Percentiles rank a stretch among this genome's conserved stretches.
Evolutionary conservation across 1,140 invertebrate genomes (phyloP).

Genomic region (Berghia stephanieae): DNA sequence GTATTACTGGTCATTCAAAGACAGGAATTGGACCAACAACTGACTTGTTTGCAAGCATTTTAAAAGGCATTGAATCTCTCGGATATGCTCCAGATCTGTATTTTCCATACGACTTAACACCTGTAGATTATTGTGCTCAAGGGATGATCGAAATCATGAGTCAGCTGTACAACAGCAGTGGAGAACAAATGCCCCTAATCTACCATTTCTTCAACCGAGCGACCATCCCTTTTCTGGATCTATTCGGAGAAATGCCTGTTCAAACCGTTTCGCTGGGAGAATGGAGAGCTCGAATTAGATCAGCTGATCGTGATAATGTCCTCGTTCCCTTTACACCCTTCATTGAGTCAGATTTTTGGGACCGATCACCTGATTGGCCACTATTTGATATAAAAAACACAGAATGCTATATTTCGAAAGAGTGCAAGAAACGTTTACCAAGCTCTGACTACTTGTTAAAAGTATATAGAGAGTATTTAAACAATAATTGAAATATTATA

Average conservation of each 20-base stretch:
- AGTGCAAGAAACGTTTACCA: too few relatives aligned
- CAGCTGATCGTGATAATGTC: too few relatives aligned
- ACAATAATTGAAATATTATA: too few relatives aligned
- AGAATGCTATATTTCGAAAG: too few relatives aligned
- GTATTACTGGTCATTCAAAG: slow-evolving; percentile 40
- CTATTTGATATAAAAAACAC: too few relatives aligned
- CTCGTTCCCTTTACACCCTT: too few relatives aligned
- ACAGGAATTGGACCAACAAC: slow-evolving; percentile 45
- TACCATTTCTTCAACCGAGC: slow-evolving; percentile 47
- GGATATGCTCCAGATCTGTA: slow-evolving; percentile 46
- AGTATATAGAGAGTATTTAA: too few relatives aligned
- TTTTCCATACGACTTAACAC: slow-evolving; percentile 50
- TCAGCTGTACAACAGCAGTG: slow-evolving; percentile 33
- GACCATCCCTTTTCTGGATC: slow-evolving; percentile 43
- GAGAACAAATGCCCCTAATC: slow-evolving; percentile 19
- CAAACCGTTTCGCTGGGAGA: too few relatives aligned
- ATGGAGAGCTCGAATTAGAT: too few relatives aligned
- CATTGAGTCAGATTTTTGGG: too few relatives aligned
- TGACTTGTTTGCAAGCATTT: slow-evolving; percentile 43
- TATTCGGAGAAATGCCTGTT: slow-evolving; percentile 47
- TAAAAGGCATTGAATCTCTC: slow-evolving; percentile 44
- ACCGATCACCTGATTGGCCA: too few relatives aligned
- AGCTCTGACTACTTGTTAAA: too few relatives aligned
- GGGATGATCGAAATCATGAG: slow-evolving; percentile 46
- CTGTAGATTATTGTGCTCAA: slow-evolving; percentile 47